Evolutionary conservation across 2,888 invertebrate genomes (phyloP), one percentile per base, ranked within the genome.

Genomic region (Ptycholaimellus sp.): DNA sequence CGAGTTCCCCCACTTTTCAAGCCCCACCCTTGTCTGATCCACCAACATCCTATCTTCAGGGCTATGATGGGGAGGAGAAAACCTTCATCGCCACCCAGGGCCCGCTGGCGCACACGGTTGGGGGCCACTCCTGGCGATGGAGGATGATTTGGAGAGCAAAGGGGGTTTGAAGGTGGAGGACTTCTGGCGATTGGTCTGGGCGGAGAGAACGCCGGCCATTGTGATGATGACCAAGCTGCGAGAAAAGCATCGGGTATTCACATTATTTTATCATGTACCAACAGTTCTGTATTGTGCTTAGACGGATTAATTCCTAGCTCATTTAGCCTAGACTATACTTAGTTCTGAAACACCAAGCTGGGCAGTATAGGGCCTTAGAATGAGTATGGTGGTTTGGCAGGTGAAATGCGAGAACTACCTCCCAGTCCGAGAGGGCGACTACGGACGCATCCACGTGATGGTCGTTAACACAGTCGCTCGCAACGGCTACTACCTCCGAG

Each of bases 41-140:
- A 23, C 7, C 25, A 13, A 4, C 5, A 30, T 30, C n/a, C 3
- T 4, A 4, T 30, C 40, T n/a, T 29, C 29, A 29, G 29, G 83
- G 83, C 42, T 80, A 81, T 52, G 80, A 82, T 57, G 78, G 76
- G 50, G 74, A 77, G 41, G 73, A 73, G 41, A 74, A 73, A 51
- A 72, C 76, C 33, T 85, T 80, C 60, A 78, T 85, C 40, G 85
- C 82, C 13, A 81, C 83, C 0, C 85, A 85, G 61, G 85, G 83
- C 9, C 85, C 85, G 1, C 68, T 85, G 56, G 69, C 74, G 19
- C 78, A 82, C 59, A 85, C 85, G 0, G 14, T n/a, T n/a, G n/a
- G n/a, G n/a, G n/a, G n/a, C n/a, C n/a, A 85, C 56, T 82, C 83
- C 60, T 85, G 83, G 83, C 68, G 71, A 27, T 27, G 27, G 9